Evolutionary conservation across 2,113 vertebrate species (phyloP).

Genomic region (Myrmophylax atrothorax): DNA sequence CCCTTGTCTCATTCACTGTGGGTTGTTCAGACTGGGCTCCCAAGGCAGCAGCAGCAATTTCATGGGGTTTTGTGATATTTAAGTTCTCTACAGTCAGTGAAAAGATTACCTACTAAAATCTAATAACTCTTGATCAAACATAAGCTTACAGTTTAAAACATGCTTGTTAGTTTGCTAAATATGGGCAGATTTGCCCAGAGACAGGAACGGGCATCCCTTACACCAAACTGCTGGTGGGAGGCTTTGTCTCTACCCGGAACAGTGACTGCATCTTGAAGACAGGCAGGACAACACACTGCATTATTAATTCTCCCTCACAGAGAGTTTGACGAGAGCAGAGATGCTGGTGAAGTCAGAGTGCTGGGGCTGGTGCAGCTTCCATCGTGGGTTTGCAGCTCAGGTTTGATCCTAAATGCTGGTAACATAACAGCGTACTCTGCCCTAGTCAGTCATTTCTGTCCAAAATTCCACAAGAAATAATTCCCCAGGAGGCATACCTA

Average conservation of each 20-base stretch:
- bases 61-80: background rate
- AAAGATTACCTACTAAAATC: background rate
- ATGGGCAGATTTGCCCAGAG: background rate
- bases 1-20: background rate
- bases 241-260: background rate
- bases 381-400: fast-evolving
- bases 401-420: background rate
- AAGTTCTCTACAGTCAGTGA: background rate
- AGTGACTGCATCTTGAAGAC: background rate
- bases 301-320: background rate
- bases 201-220: background rate
- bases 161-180: background rate
- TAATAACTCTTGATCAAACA: background rate
- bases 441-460: background rate
- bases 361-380: background rate
- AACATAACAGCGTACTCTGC: background rate
- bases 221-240: background rate
- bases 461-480: background rate
- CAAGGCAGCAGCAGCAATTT: background rate
- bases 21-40: background rate
- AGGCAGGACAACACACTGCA: background rate
- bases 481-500: background rate
- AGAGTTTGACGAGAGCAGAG: background rate
- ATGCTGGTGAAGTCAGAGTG: background rate
- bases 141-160: background rate